Percentiles rank a stretch among this genome's conserved stretches.
phyloP scores from a whole-genome alignment of 2,113 vertebrate species.

The Pyrgilauda ruficollis region DNA sequence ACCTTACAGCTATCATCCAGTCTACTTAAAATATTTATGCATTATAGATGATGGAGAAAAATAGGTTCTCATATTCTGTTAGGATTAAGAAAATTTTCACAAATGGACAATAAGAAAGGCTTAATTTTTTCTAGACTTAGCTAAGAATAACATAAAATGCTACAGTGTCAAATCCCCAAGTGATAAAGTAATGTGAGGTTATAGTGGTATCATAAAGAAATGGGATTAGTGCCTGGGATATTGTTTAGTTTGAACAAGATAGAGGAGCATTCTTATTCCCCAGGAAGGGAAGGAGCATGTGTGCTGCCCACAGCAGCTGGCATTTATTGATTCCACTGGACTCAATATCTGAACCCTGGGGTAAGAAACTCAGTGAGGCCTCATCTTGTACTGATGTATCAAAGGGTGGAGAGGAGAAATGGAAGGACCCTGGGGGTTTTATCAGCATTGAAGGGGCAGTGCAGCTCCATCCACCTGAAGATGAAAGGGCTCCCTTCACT shows the following conservation, averaged over 20 bases:
- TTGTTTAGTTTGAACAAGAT: background rate
- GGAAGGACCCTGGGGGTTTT: background rate
- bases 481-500: background rate
- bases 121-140: background rate
- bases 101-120: conserved; percentile 27
- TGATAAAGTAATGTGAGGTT: background rate
- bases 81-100: conserved; percentile 43
- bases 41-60: conserved; percentile 19
- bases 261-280: background rate
- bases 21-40: conserved; percentile 68
- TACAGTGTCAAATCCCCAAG: background rate
- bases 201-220: background rate
- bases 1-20: conserved; percentile 42
- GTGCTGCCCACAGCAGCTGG: background rate
- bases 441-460: background rate
- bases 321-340: background rate
- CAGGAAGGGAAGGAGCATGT: background rate
- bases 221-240: background rate
- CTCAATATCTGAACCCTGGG: background rate
- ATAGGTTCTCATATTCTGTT: conserved; percentile 5
- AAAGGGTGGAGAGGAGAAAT: background rate
- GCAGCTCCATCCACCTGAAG: background rate
- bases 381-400: background rate
- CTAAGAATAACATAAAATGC: conserved; percentile 8
- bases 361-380: background rate